These are phyloP conservation scores for Atopsyche davidsoni DNA, from an alignment of 1,140 invertebrate genomes.

Conservation along the genomic window DNA sequence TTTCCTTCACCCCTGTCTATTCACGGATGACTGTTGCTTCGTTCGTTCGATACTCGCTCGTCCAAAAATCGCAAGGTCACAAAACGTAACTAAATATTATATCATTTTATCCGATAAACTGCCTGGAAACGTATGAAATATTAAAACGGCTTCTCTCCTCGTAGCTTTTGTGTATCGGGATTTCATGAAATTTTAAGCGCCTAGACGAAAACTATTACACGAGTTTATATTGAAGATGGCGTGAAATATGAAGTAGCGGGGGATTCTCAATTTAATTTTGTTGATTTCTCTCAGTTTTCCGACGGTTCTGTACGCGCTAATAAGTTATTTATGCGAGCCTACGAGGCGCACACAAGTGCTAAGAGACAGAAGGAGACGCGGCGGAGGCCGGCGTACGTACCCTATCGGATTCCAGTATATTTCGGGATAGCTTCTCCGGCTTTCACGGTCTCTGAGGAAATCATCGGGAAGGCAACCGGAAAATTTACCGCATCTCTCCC, in stretches of 20 bases:
- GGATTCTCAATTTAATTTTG: conserved; percentile 23
- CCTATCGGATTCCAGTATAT: conserved; percentile 31
- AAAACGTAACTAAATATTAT: no score
- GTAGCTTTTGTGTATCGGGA: no score
- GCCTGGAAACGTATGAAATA: no score
- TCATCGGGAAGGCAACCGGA: conserved; percentile 35
- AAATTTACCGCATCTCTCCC: conserved; percentile 32
- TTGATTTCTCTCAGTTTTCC: conserved; percentile 19
- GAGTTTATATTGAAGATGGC: no score
- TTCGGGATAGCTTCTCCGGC: conserved; percentile 26
- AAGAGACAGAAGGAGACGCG: conserved; percentile 30
- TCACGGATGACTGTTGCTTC: no score
- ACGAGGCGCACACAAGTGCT: conserved; percentile 26
- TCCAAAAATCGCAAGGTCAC: no score
- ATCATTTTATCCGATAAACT: no score
- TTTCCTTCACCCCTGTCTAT: conserved; percentile 20
- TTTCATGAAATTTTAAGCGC: conserved; percentile 12
- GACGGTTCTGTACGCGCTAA: conserved; percentile 16
- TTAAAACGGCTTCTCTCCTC: no score
- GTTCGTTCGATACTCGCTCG: no score
- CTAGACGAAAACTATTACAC: no score
- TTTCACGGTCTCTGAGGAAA: conserved; percentile 36
- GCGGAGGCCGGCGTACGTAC: conserved; percentile 29
- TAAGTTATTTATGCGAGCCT: conserved; percentile 29
- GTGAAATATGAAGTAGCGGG: conserved; percentile 5